Conservation (phyloP, 2,113 vertebrate species). For the Orthonyx spaldingii region DNA sequence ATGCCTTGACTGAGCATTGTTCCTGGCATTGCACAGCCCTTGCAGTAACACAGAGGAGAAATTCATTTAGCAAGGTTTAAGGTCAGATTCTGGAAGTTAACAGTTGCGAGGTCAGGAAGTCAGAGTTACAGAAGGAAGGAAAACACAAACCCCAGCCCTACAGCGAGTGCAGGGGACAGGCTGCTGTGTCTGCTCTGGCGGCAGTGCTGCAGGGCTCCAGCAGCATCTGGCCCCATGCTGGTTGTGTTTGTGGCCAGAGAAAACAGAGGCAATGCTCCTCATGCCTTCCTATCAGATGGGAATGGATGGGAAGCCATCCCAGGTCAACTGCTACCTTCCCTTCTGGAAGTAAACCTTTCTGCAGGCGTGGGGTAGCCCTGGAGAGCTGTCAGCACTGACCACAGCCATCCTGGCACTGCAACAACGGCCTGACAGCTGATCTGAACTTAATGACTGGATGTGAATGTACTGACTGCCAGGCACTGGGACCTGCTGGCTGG, state of each 20-base stretch:
- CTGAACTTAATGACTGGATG: background rate
- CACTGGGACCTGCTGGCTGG: background rate
- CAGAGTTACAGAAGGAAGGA: background rate
- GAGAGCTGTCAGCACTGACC: background rate
- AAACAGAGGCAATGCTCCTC: background rate
- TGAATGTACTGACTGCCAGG: background rate
- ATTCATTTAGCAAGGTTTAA: background rate
- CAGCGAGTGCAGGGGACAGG: rapidly evolving
- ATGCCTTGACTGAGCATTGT: background rate
- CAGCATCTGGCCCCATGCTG: rapidly evolving
- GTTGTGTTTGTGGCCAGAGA: rapidly evolving
- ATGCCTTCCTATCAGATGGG: rapidly evolving
- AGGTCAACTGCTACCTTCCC: rapidly evolving
- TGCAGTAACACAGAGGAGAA: background rate
- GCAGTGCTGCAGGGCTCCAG: rapidly evolving
- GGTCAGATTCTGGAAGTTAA: constrained; percentile 5
- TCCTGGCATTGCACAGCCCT: background rate
- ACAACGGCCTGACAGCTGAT: rapidly evolving
- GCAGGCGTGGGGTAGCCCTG: rapidly evolving
- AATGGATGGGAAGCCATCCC: background rate
- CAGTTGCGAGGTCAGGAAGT: background rate
- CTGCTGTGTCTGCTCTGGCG: background rate
- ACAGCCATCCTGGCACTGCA: background rate
- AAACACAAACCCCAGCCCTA: rapidly evolving
- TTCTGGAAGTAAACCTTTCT: background rate